Conservation (phyloP, 2,888 invertebrate genomes). For the Erebia ligea region DNA sequence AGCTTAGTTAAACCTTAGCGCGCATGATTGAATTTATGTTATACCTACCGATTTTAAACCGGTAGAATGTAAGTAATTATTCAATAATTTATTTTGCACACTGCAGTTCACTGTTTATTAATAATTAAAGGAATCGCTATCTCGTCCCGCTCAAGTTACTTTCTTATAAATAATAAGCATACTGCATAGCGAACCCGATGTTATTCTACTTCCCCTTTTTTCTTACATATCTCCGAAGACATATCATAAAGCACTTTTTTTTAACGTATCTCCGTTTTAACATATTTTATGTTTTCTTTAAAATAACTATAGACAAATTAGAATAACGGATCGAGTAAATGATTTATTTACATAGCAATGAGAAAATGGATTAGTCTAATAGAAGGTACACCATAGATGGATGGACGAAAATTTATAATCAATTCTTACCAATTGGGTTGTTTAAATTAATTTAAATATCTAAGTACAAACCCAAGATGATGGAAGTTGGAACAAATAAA, state of each 20-base stretch:
- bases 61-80: not conserved
- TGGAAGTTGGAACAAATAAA: too few species aligned
- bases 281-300: not conserved
- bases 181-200: not conserved
- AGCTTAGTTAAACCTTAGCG: not conserved
- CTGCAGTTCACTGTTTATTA: not conserved
- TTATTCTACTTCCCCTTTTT: slow-evolving; percentile 7
- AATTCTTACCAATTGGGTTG: too few species aligned
- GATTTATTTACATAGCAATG: not conserved
- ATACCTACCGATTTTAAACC: not conserved
- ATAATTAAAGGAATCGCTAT: too few species aligned
- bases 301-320: not conserved
- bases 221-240: slow-evolving; percentile 34
- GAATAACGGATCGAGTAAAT: not conserved
- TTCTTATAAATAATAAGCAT: not conserved
- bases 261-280: not conserved
- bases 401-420: not conserved
- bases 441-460: too few species aligned
- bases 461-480: too few species aligned
- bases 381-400: not conserved
- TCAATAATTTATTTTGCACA: not conserved
- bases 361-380: not conserved
- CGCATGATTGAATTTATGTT: slow-evolving; percentile 1
- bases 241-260: slow-evolving; percentile 31
- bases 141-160: not conserved